phyloP scores from a whole-genome alignment of 2,113 vertebrate species.

The Rhombomys opimus region DNA sequence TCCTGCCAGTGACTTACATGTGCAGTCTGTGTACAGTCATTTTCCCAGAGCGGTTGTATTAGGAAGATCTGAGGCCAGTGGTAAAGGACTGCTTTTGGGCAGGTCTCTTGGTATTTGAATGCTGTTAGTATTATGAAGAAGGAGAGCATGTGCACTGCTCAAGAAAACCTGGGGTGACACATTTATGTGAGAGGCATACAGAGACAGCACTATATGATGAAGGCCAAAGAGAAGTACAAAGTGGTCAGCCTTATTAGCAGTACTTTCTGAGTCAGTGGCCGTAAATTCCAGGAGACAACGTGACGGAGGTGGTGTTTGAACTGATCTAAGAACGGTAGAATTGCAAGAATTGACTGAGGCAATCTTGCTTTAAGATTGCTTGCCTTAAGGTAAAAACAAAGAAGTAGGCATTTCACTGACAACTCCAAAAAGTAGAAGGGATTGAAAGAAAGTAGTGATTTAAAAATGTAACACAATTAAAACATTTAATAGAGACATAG shows the following conservation, averaged over 20 bases:
- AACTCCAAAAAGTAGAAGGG: background rate
- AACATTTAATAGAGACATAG: background rate
- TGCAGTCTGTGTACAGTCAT: background rate
- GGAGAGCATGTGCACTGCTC: background rate
- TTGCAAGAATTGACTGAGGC: background rate
- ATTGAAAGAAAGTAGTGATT: background rate
- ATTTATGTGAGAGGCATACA: background rate
- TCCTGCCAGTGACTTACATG: background rate
- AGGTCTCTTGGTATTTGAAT: background rate
- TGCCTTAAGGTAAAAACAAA: constrained; percentile 3
- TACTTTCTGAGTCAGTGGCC: background rate
- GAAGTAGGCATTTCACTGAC: background rate
- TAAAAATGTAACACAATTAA: background rate
- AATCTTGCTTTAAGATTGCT: background rate
- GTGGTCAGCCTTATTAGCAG: background rate
- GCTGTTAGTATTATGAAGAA: background rate
- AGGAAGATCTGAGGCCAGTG: background rate
- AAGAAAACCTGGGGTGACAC: background rate
- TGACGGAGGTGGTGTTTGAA: background rate
- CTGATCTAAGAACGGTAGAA: background rate
- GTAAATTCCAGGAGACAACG: background rate
- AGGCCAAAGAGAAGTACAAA: background rate
- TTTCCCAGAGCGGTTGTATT: constrained; percentile 46
- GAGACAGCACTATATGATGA: background rate
- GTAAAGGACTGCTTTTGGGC: background rate